A percentile compares a stretch with the other conserved stretches of the same genome.
phyloP scores from a whole-genome alignment of 1,140 invertebrate genomes.

The Coelopa frigida region DNA sequence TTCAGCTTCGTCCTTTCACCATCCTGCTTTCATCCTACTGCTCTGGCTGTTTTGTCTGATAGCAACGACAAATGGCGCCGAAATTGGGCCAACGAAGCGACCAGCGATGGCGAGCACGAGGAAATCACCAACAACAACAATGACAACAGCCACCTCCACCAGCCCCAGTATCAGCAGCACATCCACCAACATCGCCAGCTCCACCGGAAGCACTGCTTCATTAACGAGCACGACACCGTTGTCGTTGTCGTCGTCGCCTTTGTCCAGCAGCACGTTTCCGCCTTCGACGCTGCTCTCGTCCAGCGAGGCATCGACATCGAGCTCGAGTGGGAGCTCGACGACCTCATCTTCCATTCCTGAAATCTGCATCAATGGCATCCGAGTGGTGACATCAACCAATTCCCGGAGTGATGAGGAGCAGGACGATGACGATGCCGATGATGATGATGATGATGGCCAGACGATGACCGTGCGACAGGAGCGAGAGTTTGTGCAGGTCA shows the following conservation, averaged over 20 bases:
- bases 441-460: conserved; percentile 10
- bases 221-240: too few species aligned
- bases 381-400: conserved; percentile 16
- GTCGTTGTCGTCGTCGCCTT: not conserved
- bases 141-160: conserved; percentile 2
- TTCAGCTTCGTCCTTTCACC: too few species aligned
- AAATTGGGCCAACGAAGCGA: too few species aligned
- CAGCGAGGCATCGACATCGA: not conserved
- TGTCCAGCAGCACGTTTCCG: not conserved
- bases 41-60: too few species aligned
- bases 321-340: conserved; percentile 8
- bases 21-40: too few species aligned
- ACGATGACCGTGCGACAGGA: conserved; percentile 18
- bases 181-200: not conserved
- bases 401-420: too few species aligned
- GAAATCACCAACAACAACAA: too few species aligned
- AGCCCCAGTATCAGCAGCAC: not conserved
- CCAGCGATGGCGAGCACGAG: too few species aligned
- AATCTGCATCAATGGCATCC: conserved; percentile 34
- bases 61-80: too few species aligned
- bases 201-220: too few species aligned
- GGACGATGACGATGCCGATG: conserved; percentile 17
- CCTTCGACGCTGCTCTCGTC: not conserved
- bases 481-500: conserved; percentile 29
- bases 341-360: conserved; percentile 18